Base-by-base conservation (phyloP, 2,797 vertebrate species). In the Neomorphus geoffroyi region DNA sequence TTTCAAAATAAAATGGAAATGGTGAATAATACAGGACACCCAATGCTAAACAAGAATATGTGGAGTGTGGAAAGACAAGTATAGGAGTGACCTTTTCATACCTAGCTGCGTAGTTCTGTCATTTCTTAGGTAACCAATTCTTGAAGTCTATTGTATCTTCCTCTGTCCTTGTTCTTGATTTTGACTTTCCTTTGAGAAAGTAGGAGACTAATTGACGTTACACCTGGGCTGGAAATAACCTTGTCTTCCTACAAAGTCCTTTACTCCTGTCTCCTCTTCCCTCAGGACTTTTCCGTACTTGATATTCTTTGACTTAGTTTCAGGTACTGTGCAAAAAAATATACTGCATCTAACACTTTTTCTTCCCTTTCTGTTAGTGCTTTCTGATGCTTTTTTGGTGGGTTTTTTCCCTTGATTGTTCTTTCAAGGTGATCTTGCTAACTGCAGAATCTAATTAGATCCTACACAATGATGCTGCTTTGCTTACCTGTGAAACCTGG, bases 161-260 rank as follows among this genome's bases (percentile, higher is more conserved):
- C 10, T 67, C 58, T 87, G 61, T 80, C 27, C 57, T 90, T 87
- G 67, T 88, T 80, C 48, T 83, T 91, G 73, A 82, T 89, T 45
- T 77, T 86, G 61, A 61, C 69, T 89, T 89, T 62, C 18, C 18
- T 86, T 89, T 90, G 69, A 66, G 82, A 87, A 92, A 83, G 45
- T 83, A 61, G 6, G 30, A 33, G 35, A 73, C 43, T 80, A 77
- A 80, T 10, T 82, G 75, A 80, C 4, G 7, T 81, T 92, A 65
- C 33, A 89, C 12, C 9, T 60, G 75, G 58, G 23, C 62, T 28
- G 18, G 74, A 93, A 94, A 79, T 94, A 94, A 70, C 39, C 30
- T 32, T 57, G 4, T 87, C 35, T 91, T 87, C 19, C 51, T 83
- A 32, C 35, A 5, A 58, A 78, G 58, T 91, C 35, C 58, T 71